These are phyloP conservation scores for Pseudomyrmex cubaensis DNA, from an alignment of 1,140 invertebrate genomes.

Conservation along the genomic window DNA sequence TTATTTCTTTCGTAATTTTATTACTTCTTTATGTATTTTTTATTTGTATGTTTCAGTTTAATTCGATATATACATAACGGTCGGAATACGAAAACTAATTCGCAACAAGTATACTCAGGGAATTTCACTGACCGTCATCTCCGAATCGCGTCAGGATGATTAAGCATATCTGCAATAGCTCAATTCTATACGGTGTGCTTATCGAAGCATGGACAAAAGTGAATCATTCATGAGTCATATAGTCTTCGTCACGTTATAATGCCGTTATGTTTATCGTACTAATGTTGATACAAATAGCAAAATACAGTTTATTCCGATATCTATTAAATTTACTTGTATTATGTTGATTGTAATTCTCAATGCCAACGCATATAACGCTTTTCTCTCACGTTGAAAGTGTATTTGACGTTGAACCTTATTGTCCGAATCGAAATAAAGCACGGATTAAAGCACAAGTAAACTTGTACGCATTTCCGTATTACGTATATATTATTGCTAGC, in stretches of 20 bases:
- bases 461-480: neutral
- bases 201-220: slow-evolving; percentile 41
- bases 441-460: slow-evolving; percentile 14
- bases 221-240: slow-evolving; percentile 54
- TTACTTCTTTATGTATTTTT: too few species aligned
- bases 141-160: slow-evolving; percentile 37
- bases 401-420: neutral
- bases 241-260: neutral
- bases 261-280: neutral
- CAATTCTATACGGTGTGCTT: slow-evolving; percentile 6
- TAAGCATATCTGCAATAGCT: slow-evolving; percentile 40
- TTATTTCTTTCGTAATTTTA: too few species aligned
- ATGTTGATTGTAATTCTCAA: too few species aligned
- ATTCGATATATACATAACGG: too few species aligned
- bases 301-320: too few species aligned
- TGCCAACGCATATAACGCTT: too few species aligned
- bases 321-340: too few species aligned
- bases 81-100: slow-evolving; percentile 11
- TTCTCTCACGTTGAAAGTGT: neutral
- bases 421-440: slow-evolving; percentile 5
- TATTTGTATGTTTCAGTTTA: too few species aligned
- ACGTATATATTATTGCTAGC: slow-evolving; percentile 29
- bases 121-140: slow-evolving; percentile 31
- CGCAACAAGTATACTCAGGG: slow-evolving; percentile 6
- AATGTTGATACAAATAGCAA: too few species aligned